Evolutionary conservation across 2,797 vertebrate species (phyloP).

Genomic region (Platalea minor): DNA sequence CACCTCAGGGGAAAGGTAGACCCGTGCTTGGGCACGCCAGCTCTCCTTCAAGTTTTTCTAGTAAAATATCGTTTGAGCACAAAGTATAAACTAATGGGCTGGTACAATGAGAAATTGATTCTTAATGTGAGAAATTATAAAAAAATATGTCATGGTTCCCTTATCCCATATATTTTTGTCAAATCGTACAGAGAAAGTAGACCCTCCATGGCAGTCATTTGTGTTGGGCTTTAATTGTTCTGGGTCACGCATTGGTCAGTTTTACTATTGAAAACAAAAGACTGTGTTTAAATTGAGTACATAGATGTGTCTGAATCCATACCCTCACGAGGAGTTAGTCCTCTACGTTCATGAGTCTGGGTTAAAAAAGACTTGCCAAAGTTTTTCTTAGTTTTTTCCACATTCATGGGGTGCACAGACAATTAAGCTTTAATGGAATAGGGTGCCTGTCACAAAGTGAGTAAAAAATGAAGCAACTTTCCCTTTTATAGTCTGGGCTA

Average conservation of each 20-base stretch:
- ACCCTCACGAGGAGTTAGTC: neutral
- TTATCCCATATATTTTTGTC: neutral
- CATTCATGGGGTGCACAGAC: neutral
- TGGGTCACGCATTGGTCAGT: neutral
- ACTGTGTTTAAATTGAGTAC: neutral
- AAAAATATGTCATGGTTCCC: neutral
- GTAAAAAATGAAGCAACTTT: neutral
- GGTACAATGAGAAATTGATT: neutral
- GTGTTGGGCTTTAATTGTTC: neutral
- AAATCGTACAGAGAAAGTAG: neutral
- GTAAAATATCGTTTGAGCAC: neutral
- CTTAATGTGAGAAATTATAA: neutral
- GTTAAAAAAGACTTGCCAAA: neutral
- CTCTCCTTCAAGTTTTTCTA: neutral
- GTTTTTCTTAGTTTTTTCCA: neutral
- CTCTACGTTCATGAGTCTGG: neutral
- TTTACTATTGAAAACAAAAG: neutral
- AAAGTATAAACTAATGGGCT: neutral
- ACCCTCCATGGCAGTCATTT: neutral
- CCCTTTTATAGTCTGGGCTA: neutral
- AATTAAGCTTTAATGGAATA: neutral
- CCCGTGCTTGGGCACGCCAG: neutral
- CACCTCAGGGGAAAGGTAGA: neutral
- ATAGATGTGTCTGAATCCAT: neutral
- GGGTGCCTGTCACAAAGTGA: neutral